phyloP scores from a whole-genome alignment of 1,140 invertebrate genomes.

The Dreissena polymorpha region DNA sequence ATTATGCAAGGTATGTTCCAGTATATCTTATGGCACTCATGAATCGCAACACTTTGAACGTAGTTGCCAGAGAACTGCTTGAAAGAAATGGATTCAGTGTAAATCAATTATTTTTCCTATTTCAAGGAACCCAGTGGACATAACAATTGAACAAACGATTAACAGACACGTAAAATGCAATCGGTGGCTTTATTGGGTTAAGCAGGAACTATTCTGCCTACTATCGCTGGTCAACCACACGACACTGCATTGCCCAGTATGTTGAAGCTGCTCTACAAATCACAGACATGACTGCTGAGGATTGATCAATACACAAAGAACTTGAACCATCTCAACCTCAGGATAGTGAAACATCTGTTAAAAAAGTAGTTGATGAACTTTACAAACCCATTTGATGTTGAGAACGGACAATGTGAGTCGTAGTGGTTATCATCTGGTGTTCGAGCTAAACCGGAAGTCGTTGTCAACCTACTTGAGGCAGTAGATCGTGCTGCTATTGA shows the following conservation, averaged over 20 bases:
- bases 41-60: background rate
- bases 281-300: conserved; percentile 1
- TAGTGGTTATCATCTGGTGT: background rate
- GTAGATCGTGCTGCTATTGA: background rate
- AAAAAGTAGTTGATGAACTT: background rate
- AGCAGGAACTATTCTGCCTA: conserved; percentile 39
- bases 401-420: background rate
- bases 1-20: conserved; percentile 31
- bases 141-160: conserved; percentile 50
- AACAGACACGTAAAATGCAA: conserved; percentile 37
- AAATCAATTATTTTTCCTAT: background rate
- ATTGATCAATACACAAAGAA: conserved; percentile 23
- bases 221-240: conserved; percentile 26
- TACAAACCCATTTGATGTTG: background rate
- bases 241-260: conserved; percentile 8
- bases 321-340: background rate
- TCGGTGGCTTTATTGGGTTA: conserved; percentile 42
- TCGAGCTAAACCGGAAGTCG: background rate
- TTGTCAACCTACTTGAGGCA: background rate
- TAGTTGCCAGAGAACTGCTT: conserved; percentile 13
- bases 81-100: conserved; percentile 19
- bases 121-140: conserved; percentile 6
- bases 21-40: conserved; percentile 21
- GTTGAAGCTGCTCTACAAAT: conserved; percentile 11
- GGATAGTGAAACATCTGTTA: background rate